Base-by-base conservation (phyloP, 2,113 vertebrate genomes). In the Strigops habroptila region DNA sequence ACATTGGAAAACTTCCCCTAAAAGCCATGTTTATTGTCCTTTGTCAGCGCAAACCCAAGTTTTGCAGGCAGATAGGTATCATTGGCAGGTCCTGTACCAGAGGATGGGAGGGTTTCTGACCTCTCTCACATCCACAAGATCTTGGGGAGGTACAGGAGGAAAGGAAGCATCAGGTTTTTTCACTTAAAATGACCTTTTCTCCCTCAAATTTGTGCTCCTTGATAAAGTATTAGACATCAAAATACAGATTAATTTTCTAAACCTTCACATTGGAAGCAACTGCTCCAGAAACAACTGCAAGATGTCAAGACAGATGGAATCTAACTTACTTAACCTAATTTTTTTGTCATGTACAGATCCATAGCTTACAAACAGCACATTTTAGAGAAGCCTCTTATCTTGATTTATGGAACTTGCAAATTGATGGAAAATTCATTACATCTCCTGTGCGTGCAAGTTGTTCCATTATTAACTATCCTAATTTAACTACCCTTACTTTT, bases 351-450 rank as follows among this genome's bases (percentile, higher is more conserved):
- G 69, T 55, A 74, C 25, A 85, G 41, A 88, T 31, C n/a, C 35
- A 37, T 12, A 46, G 51, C 16, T 94, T 87, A 74, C 30, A 74
- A 91, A 67, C 6, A 87, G 24, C 41, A 16, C 39, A 51, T 49
- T 92, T 91, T n/a, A 73, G 18, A 87, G 62, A 75, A 82, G 33
- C 35, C 37, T 78, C 84, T 79, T 82, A 91, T 28, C 81, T 80
- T 82, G 49, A 90, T 90, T 94, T 82, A 91, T 49, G 62, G 70
- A 93, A 80, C 79, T 91, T 77, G 59, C 13, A 93, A 82, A 70
- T 11, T 46, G n/a, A 88, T 27, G 37, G 71, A 91, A 93, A 96
- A 88, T 70, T 76, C 70, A 77, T 74, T 89, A 73, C 35, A 55
- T 57, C 7, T 10, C 44, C 33, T 28, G 22, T 3, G 3, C 22